Base-by-base conservation (phyloP, 2,888 invertebrate genomes). In the Chalcosyrphus nemorum region DNA sequence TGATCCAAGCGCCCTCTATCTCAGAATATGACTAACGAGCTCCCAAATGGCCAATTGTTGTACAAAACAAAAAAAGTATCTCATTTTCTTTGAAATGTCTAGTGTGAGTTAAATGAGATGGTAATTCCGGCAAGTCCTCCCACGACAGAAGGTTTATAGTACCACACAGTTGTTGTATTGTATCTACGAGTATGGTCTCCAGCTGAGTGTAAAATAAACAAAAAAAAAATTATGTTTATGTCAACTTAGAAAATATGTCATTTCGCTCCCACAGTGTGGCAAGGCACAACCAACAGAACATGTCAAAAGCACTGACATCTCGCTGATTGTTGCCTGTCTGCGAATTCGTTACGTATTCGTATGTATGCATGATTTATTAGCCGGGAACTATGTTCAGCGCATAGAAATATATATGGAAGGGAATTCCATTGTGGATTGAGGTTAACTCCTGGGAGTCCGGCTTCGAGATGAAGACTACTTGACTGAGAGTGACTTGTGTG, bases 241-340 rank as follows among this genome's bases (percentile, higher is more conserved):
- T 82, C 82, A 82, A 35, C 72, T 72, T n/a, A 35, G 72, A 54
- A 82, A 82, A 82, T 82, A 74, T 78, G 82, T 74, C 72, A 78
- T 78, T 78, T 63, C 61, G 54, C 72, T 82, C 82, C 82, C 82
- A 82, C 82, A 66, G 78, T 63, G 78, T 63, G 59, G 21, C 4
- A 2, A 24, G 24, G 24, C 24, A 24, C 4, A 24, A n/a, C n/a
- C n/a, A n/a, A n/a, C n/a, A 6, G 9, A 29, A 56, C 32, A 74
- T 82, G 82, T 82, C 82, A 78, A 82, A 61, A 50, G 3, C 13
- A 57, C 56, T 72, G 78, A 82, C 78, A 78, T 82, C 54, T 72
- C 50, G 81, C 68, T 81, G 81, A 81, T 59, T 77, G 82, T 68
- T 68, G 61, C 35, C 68, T 78, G 82, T 78, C 82, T 78, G 72